Conservation (phyloP, 2,113 vertebrate species). For the Dendropsophus ebraccatus region DNA sequence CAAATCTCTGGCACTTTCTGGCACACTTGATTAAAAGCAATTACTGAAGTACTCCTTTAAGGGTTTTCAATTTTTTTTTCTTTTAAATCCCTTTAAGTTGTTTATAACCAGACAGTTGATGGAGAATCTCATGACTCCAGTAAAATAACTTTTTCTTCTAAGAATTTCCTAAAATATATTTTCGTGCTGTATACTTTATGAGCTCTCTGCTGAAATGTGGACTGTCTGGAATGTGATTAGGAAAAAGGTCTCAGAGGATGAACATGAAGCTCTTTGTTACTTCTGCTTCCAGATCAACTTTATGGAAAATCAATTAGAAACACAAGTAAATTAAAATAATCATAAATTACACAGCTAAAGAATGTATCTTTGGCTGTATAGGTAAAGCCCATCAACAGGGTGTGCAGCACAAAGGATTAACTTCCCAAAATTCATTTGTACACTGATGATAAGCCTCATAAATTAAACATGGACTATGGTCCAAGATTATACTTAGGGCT, state of each 20-base stretch:
- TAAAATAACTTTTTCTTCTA: not conserved
- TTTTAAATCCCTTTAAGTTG: too few relatives aligned
- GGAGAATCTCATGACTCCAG: not conserved
- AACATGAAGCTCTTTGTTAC: constrained; percentile 6
- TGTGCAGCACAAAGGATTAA: not conserved
- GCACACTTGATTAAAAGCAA: too few relatives aligned
- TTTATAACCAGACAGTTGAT: too few relatives aligned
- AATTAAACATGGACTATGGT: not conserved
- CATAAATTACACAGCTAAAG: not conserved
- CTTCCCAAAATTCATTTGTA: not conserved
- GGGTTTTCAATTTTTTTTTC: too few relatives aligned
- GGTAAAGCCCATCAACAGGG: not conserved
- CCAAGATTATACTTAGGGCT: not conserved
- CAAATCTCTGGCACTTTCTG: too few relatives aligned
- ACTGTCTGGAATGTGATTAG: constrained; percentile 22
- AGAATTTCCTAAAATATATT: not conserved
- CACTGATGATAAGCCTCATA: not conserved
- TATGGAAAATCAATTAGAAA: constrained; percentile 37
- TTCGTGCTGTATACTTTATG: not conserved
- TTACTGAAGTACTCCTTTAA: too few relatives aligned
- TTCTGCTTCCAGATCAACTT: constrained; percentile 7
- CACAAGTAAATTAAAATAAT: constrained; percentile 26
- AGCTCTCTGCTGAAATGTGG: not conserved
- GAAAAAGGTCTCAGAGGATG: not conserved
- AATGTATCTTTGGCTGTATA: not conserved